Evolutionary conservation across 1,140 invertebrate genomes (phyloP).

Genomic region (Conus betulinus): DNA sequence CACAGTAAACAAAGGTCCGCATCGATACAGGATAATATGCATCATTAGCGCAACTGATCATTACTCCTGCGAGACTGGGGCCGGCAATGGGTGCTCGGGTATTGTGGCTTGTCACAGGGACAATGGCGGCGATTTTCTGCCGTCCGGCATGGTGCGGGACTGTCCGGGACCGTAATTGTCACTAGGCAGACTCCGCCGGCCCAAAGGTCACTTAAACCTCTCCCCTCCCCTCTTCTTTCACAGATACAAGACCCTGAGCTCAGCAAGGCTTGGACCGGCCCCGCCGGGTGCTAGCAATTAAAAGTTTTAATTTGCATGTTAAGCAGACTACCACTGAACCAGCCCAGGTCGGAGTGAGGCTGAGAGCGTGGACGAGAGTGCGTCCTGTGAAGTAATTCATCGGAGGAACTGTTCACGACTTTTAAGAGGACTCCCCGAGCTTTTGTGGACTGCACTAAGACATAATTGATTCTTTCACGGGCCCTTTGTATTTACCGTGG

Average conservation of each 20-base stretch:
- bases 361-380: too few species aligned
- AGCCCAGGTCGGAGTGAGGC: too few species aligned
- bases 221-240: background rate
- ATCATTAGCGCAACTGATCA: conserved; percentile 32
- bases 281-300: background rate
- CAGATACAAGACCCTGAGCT: background rate
- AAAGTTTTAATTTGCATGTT: background rate
- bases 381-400: too few species aligned
- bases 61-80: conserved; percentile 19
- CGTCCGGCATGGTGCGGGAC: conserved; percentile 4
- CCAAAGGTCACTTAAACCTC: conserved; percentile 12
- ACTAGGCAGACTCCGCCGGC: background rate
- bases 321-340: background rate
- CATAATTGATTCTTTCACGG: too few species aligned
- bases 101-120: background rate
- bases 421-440: too few species aligned
- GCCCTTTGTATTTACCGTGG: too few species aligned
- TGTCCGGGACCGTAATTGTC: background rate
- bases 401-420: too few species aligned
- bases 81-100: background rate
- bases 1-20: conserved; percentile 22
- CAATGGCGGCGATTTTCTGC: conserved; percentile 3
- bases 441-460: too few species aligned
- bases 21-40: conserved; percentile 34
- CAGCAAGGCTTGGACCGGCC: too few species aligned